phyloP scores from a whole-genome alignment of 2,113 vertebrate genomes.

The Fukomys damarensis region DNA sequence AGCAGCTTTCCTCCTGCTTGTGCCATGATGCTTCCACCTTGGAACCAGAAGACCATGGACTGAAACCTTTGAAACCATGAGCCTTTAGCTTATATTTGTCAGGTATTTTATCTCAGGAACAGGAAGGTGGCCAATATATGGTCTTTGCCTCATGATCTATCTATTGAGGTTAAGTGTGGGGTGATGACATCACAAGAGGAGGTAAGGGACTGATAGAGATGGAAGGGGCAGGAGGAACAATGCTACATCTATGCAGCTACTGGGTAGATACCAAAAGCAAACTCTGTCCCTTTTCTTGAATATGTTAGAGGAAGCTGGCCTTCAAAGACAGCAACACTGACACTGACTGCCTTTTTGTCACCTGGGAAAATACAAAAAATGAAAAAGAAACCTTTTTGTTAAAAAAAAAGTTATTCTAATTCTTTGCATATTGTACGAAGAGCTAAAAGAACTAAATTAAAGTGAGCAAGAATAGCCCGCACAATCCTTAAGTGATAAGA shows the following conservation, averaged over 20 bases:
- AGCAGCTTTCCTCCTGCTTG: not conserved
- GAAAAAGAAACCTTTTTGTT: not conserved
- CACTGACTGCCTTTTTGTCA: conserved; percentile 5
- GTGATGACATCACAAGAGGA: not conserved
- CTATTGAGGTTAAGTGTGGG: not conserved
- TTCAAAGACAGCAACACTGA: not conserved
- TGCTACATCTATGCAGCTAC: not conserved
- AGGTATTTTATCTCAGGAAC: not conserved
- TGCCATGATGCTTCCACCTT: not conserved
- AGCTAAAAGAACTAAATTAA: conserved; percentile 63
- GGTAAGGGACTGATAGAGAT: not conserved
- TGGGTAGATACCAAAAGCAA: not conserved
- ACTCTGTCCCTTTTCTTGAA: not conserved
- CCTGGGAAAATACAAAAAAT: not conserved
- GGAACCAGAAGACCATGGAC: not conserved
- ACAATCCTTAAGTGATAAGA: conserved; percentile 75
- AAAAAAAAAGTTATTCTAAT: not conserved
- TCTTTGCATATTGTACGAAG: conserved; percentile 35
- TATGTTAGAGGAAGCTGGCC: not conserved
- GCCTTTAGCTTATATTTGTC: not conserved
- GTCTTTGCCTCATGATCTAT: not conserved
- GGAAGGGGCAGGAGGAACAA: not conserved
- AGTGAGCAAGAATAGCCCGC: conserved; percentile 63
- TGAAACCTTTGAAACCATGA: not conserved
- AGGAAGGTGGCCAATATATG: not conserved